A percentile compares a stretch with the other conserved stretches of the same genome.
Conservation (phyloP, 1,140 invertebrate species). For the Drosophila prosaltans region DNA sequence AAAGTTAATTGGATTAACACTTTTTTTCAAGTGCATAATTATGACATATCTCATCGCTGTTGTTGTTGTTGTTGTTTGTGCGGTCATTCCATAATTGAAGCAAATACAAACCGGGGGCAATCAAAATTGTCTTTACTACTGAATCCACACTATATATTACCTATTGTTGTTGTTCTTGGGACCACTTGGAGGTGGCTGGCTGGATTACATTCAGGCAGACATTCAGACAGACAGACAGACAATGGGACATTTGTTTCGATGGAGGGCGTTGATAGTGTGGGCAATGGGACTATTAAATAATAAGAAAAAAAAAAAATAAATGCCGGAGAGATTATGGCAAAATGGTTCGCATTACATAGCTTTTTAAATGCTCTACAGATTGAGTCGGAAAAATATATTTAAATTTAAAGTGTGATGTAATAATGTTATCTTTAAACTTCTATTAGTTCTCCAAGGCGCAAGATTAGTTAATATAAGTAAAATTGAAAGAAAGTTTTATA, state of each 20-base stretch:
- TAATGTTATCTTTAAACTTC: too few species aligned
- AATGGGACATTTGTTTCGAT: slow-evolving; percentile 55
- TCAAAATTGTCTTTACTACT: slow-evolving; percentile 30
- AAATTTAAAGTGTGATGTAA: too few species aligned
- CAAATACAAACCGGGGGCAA: slow-evolving; percentile 33
- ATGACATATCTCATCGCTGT: slow-evolving; percentile 43
- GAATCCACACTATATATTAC: not conserved
- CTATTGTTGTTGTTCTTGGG: slow-evolving; percentile 32
- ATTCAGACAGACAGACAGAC: slow-evolving; percentile 1
- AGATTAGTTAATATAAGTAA: too few species aligned
- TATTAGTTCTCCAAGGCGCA: too few species aligned
- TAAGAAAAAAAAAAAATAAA: slow-evolving; percentile 15
- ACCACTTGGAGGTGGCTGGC: not conserved
- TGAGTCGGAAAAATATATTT: too few species aligned
- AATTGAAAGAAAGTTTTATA: too few species aligned
- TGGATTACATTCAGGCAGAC: slow-evolving; percentile 22
- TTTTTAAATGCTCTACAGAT: not conserved
- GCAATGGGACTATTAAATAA: slow-evolving; percentile 16
- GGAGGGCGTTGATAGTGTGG: slow-evolving; percentile 47
- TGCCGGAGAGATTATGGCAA: not conserved
- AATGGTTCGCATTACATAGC: not conserved
- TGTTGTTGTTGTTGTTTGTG: slow-evolving; percentile 10
- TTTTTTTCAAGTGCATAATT: slow-evolving; percentile 65
- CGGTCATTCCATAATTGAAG: slow-evolving; percentile 62
- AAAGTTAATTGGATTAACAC: slow-evolving; percentile 74